Base-by-base conservation (phyloP, 2,888 invertebrate species). In the Drosophila barbarae region DNA sequence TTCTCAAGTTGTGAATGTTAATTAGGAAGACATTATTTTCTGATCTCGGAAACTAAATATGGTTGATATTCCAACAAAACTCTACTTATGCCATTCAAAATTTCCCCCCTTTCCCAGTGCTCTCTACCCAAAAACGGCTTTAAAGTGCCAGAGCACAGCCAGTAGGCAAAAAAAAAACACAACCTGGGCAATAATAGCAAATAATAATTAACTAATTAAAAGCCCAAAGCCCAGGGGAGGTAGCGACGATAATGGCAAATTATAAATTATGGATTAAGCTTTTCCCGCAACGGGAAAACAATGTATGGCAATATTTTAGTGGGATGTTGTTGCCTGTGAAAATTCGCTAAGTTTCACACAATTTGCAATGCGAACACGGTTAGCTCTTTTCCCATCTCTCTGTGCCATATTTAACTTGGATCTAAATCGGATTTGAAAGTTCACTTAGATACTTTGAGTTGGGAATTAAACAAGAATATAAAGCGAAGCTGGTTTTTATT, bases 131-230 rank as follows among this genome's bases (percentile, higher is more conserved):
- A 47, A 47, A 55, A 60, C 47, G 41, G 23, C 55, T 44, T 32
- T 30, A 36, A 50, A 63, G 23, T 49, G 44, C 21, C 64, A 63
- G 32, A 32, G 39, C 32, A 9, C 38, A 38, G 9, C 9, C 7
- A 7, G 3, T 28, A 8, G 36, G 15, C 9, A 15, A 36, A n/a
- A 34, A n/a, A n/a, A 23, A 23, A 15, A 32, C 1, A n/a, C 50
- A 58, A 63, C 47, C 73, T 35, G 50, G 69, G 60, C 68, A 76
- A 67, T 68, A 74, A 66, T 69, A 69, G 69, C 73, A 75, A 69
- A 67, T 67, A 75, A 64, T 73, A 82, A 82, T 82, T 67, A 82
- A 68, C 75, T 73, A 75, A 73, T 77, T 82, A 82, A 79, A 74
- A 58, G 15, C 53, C 54, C 49, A 60, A 57, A 57, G 46, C 55